Evolutionary conservation across 2,888 invertebrate species (phyloP).

Genomic region (Abrostola triplasia): DNA sequence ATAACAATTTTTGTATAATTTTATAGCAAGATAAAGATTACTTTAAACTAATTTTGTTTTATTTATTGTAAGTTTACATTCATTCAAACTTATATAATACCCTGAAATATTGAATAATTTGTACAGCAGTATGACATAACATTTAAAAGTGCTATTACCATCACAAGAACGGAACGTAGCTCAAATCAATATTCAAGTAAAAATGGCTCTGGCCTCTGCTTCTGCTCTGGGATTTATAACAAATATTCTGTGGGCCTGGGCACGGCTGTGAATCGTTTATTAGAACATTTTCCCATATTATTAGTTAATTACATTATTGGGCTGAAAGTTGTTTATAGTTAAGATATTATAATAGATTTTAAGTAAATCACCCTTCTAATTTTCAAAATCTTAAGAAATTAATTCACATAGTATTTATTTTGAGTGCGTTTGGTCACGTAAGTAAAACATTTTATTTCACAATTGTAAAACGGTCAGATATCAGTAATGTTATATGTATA

Average conservation of each 20-base stretch:
- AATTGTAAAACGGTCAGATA: slow-evolving; percentile 61
- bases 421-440: slow-evolving; percentile 55
- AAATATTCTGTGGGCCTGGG: too few relatives aligned
- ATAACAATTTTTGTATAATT: background rate
- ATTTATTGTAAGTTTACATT: too few relatives aligned
- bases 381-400: slow-evolving; percentile 12
- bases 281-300: too few relatives aligned
- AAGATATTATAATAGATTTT: slow-evolving; percentile 17
- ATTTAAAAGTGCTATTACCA: too few relatives aligned
- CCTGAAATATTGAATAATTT: too few relatives aligned
- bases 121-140: too few relatives aligned
- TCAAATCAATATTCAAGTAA: too few relatives aligned
- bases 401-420: slow-evolving; percentile 13
- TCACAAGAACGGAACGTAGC: too few relatives aligned
- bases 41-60: too few relatives aligned
- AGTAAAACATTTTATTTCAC: slow-evolving; percentile 54
- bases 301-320: background rate
- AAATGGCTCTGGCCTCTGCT: too few relatives aligned
- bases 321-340: slow-evolving; percentile 8
- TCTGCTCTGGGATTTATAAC: too few relatives aligned
- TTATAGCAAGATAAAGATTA: background rate
- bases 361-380: slow-evolving; percentile 13
- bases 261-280: background rate
- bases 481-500: slow-evolving; percentile 13
- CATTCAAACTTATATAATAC: too few relatives aligned